phyloP scores from a whole-genome alignment of 92 coral and sea anemone genomes.

The Phenganax marumi region DNA sequence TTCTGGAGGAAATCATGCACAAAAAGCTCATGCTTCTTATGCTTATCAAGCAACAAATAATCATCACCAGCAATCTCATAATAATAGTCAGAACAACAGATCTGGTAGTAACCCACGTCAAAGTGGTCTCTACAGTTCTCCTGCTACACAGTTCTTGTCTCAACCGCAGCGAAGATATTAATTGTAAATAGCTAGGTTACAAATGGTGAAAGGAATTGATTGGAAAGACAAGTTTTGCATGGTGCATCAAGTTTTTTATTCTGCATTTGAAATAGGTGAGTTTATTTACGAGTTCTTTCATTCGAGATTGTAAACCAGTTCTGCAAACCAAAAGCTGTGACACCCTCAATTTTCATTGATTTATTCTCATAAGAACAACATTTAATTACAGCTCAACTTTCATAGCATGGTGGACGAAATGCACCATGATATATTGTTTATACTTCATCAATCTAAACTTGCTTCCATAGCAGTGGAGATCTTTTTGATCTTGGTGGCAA shows the following conservation, averaged over 20 bases:
- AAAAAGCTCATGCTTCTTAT: conserved; percentile 14
- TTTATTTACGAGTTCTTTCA: too few relatives aligned
- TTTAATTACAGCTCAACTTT: neutral
- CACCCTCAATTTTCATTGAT: too few relatives aligned
- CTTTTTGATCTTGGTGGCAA: conserved; percentile 84
- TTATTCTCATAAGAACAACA: neutral
- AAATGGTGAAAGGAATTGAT: too few relatives aligned
- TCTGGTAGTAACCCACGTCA: conserved; percentile 18
- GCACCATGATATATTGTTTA: conserved; percentile 3
- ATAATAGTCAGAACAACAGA: neutral
- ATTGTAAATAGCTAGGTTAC: too few relatives aligned
- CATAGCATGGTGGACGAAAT: conserved; percentile 16
- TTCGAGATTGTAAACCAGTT: too few relatives aligned
- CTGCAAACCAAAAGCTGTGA: too few relatives aligned
- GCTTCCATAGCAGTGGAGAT: conserved; percentile 81
- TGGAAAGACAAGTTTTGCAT: too few relatives aligned
- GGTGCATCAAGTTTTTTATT: too few relatives aligned
- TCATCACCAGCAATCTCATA: conserved; percentile 32
- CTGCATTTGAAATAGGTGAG: too few relatives aligned
- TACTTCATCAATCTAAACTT: conserved; percentile 56
- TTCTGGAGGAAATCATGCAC: conserved; percentile 23
- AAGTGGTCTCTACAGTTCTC: conserved; percentile 9
- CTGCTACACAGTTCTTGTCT: neutral
- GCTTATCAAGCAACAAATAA: conserved; percentile 24
- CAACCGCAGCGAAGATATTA: too few relatives aligned